Evolutionary conservation across 2,888 invertebrate genomes (phyloP).

Genomic region (Atrina japonica): DNA sequence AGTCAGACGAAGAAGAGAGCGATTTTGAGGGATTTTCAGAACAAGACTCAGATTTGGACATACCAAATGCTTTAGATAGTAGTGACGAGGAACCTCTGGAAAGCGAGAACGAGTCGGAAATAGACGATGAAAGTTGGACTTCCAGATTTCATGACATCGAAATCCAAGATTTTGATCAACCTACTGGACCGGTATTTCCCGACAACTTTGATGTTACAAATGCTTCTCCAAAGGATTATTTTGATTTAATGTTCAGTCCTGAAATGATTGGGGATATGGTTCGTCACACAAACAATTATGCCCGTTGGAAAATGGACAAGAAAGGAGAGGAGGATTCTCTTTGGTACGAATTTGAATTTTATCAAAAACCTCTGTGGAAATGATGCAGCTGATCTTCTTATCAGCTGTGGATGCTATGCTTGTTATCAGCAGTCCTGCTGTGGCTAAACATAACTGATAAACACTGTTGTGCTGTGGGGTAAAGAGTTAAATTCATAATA

Average conservation of each 20-base stretch:
- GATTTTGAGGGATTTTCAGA: slow-evolving; percentile 5
- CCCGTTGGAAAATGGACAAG: not conserved
- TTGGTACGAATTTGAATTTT: not conserved
- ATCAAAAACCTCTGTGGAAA: no score
- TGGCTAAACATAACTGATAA: no score
- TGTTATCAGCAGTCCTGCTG: no score
- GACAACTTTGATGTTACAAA: not conserved
- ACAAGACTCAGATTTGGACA: not conserved
- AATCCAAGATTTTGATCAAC: not conserved
- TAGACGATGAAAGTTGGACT: slow-evolving; percentile 1
- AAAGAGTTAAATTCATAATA: no score
- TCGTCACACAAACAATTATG: slow-evolving; percentile 1
- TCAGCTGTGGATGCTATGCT: no score
- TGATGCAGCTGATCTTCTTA: no score
- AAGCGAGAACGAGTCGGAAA: slow-evolving; percentile 1
- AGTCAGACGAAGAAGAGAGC: not conserved
- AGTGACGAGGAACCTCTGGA: not conserved
- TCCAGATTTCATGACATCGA: not conserved
- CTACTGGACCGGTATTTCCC: not conserved
- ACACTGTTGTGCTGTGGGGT: no score
- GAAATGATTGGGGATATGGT: not conserved
- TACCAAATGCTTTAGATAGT: not conserved
- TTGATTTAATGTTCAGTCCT: not conserved
- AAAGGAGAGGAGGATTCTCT: slow-evolving; percentile 5
- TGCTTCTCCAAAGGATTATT: not conserved